Percentiles rank a stretch among this genome's conserved stretches.
Conservation (phyloP, 2,888 invertebrate genomes). For the Phyllotreta cruciferae region DNA sequence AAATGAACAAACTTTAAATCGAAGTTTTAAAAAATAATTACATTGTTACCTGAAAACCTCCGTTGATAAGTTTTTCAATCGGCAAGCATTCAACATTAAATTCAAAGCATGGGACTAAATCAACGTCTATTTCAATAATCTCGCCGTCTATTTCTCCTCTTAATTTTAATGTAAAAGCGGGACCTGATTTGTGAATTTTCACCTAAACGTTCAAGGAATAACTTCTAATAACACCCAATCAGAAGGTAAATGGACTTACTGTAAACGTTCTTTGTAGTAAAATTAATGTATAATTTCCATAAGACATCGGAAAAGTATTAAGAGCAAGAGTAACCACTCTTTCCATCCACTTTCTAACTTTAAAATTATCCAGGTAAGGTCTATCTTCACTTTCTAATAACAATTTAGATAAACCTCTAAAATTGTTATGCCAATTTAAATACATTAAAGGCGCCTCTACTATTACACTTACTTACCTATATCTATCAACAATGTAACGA, state of each 20-base stretch:
- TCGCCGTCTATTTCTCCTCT: conserved; percentile 32
- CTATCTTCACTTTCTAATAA: conserved; percentile 57
- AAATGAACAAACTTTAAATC: conserved; percentile 2
- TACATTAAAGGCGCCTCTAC: conserved; percentile 44
- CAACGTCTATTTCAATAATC: conserved; percentile 59
- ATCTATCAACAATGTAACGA: conserved; percentile 56
- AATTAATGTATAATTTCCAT: conserved; percentile 32
- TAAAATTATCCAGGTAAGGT: conserved; percentile 62
- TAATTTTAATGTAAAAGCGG: conserved; percentile 63
- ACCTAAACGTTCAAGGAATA: conserved; percentile 51
- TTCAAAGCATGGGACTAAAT: conserved; percentile 64
- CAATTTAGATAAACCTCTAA: conserved; percentile 43
- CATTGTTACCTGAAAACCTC: conserved; percentile 33
- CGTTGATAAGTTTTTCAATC: conserved; percentile 53
- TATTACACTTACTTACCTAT: conserved; percentile 59
- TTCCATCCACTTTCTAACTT: conserved; percentile 64
- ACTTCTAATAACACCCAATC: not conserved
- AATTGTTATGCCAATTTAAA: conserved; percentile 12
- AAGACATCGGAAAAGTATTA: conserved; percentile 54
- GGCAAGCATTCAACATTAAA: conserved; percentile 62
- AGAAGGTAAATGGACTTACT: not conserved
- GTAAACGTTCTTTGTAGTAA: conserved; percentile 44
- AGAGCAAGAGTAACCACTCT: conserved; percentile 60
- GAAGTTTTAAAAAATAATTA: conserved; percentile 2
- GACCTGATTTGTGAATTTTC: conserved; percentile 61